Conservation (phyloP, 2,888 invertebrate genomes). For the Trichogramma dendrolimi region DNA sequence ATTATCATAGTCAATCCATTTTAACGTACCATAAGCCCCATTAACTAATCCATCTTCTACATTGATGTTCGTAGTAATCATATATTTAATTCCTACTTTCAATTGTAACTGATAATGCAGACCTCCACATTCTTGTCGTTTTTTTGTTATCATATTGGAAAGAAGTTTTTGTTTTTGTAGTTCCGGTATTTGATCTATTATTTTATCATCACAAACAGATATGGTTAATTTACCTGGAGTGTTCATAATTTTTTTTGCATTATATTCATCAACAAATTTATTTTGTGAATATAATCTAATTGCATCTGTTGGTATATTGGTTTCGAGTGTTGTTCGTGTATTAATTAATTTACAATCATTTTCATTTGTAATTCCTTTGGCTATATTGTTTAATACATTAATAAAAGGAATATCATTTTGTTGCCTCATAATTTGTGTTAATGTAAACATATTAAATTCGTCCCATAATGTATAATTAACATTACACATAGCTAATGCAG, state of each 20-base stretch:
- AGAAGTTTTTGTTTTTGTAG: conserved; percentile 1
- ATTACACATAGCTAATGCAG: no score
- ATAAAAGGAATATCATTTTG: conserved; percentile 35
- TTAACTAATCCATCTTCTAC: conserved; percentile 30
- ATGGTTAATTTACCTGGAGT: no score
- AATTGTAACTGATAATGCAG: conserved; percentile 29
- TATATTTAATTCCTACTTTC: conserved; percentile 34
- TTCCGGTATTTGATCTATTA: no score
- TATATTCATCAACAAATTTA: no score
- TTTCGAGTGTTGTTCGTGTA: no score
- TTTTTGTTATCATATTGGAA: conserved; percentile 17
- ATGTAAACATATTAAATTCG: no score
- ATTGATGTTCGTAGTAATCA: conserved; percentile 21
- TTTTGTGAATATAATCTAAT: no score
- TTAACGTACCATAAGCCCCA: conserved; percentile 29
- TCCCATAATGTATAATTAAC: no score
- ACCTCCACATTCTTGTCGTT: conserved; percentile 31
- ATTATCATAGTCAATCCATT: not conserved
- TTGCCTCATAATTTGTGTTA: conserved; percentile 39
- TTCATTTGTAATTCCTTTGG: conserved; percentile 30
- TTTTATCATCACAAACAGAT: no score
- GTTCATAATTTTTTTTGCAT: no score
- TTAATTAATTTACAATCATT: conserved; percentile 23
- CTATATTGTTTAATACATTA: conserved; percentile 35
- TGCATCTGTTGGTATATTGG: no score